Percentiles rank a stretch among this genome's conserved stretches.
Conservation (phyloP, 2,888 invertebrate genomes). For the Molorchus minor region DNA sequence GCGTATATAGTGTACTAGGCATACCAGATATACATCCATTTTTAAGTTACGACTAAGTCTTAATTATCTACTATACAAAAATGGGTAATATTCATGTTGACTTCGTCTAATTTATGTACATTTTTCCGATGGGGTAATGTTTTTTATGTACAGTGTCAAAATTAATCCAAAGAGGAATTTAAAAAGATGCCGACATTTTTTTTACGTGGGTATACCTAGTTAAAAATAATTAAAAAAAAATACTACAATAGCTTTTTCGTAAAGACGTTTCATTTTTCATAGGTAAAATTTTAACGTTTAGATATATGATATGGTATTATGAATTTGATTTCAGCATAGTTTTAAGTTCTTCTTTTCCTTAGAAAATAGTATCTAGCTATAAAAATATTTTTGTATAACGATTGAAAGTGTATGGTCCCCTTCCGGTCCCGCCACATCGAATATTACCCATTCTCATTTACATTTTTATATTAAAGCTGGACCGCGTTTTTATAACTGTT, state of each 20-base stretch:
- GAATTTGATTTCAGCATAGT: too few species aligned
- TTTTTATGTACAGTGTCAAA: background rate
- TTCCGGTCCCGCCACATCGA: background rate
- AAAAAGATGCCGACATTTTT: too few species aligned
- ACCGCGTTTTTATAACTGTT: conserved; percentile 38
- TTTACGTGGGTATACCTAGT: too few species aligned
- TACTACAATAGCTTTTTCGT: too few species aligned
- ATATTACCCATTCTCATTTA: conserved; percentile 24
- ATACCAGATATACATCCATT: background rate
- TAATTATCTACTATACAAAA: conserved; percentile 22
- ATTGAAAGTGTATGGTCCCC: background rate
- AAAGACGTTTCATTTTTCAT: too few species aligned
- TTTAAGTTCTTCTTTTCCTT: too few species aligned
- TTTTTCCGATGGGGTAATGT: background rate
- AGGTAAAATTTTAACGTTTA: too few species aligned
- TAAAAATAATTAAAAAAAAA: background rate
- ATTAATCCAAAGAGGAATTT: too few species aligned
- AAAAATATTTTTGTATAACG: background rate
- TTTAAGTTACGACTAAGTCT: background rate
- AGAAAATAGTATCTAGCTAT: too few species aligned
- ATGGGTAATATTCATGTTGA: conserved; percentile 17
- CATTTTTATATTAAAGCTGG: conserved; percentile 37
- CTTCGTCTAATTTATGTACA: conserved; percentile 7
- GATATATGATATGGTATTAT: too few species aligned
- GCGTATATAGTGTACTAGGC: background rate